Evolutionary conservation across 2,888 invertebrate species (phyloP), one percentile per base, ranked within the genome.

Genomic region (Hirtodrosophila trivittata): DNA sequence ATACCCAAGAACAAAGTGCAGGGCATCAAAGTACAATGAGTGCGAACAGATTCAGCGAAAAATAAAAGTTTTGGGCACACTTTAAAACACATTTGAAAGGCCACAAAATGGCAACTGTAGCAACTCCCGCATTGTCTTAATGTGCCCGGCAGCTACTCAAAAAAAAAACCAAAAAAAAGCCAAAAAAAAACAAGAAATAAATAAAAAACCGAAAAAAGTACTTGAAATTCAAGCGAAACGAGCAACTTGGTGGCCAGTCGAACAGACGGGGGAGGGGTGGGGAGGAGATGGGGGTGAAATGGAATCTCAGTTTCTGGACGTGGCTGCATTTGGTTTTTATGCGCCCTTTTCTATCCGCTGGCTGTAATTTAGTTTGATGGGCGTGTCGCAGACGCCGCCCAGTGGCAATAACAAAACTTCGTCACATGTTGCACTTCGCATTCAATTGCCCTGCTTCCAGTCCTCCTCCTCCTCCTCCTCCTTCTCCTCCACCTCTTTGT

Each of bases 301-400:
- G 52, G 43, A 66, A 66, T 70, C 62, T 51, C 58, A 54, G 57
- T 51, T 71, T 55, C 18, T 55, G 63, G 55, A 57, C 39, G 49
- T 43, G 60, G 50, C 56, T 71, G 73, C 73, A 72, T 72, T 71
- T 67, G 52, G 51, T 72, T 72, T 72, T 72, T 67, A 72, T 72
- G 55, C 52, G 52, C 28, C 1, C 9, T n/a, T 42, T 41, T 43
- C 9, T 3, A 25, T 3, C n/a, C 21, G 35, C n/a, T 57, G 54
- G 42, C 66, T 43, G 86, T 82, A 80, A 86, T 86, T 86, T 82
- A 83, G 83, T 80, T 86, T 76, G 74, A 80, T 83, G 81, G 81
- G 81, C 81, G 81, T 82, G 81, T 71, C 80, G 46, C 71, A 77
- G 85, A 68, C 68, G 58, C 55, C 67, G 68, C 74, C 74, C 58